Evolutionary conservation across 2,888 invertebrate genomes (phyloP).

Genomic region (Ophraella communa): DNA sequence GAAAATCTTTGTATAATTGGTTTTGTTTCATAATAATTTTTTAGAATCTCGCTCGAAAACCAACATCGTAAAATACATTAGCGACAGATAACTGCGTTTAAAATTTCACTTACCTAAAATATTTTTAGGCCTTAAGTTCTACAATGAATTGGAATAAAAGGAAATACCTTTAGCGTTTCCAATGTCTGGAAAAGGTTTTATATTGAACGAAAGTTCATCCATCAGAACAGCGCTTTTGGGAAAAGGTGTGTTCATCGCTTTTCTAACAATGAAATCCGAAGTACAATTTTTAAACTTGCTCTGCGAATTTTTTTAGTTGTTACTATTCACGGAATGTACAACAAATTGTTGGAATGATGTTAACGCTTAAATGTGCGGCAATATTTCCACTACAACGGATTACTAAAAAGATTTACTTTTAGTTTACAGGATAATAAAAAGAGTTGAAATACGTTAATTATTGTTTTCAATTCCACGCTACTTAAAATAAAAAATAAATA

Average conservation of each 20-base stretch:
- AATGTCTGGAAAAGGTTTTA: constrained; percentile 5
- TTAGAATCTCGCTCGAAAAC: too few relatives aligned
- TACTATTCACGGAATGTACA: background rate
- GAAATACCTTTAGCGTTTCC: constrained; percentile 3
- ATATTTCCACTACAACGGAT: background rate
- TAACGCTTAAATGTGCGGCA: background rate
- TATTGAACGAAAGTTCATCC: constrained; percentile 2
- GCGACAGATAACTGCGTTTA: constrained; percentile 7
- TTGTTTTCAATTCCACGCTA: too few relatives aligned
- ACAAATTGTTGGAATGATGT: background rate
- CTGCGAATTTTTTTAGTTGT: background rate
- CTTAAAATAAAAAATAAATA: too few relatives aligned
- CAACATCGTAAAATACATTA: background rate
- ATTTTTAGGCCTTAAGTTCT: constrained; percentile 7
- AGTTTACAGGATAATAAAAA: too few relatives aligned
- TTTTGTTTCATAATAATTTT: too few relatives aligned
- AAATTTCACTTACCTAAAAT: constrained; percentile 18
- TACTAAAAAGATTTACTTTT: too few relatives aligned
- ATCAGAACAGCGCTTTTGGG: background rate
- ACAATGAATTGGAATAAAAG: constrained; percentile 14
- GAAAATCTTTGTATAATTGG: too few relatives aligned
- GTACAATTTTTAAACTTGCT: background rate
- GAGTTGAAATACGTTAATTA: too few relatives aligned
- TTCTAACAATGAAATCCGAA: background rate
- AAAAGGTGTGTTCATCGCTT: background rate